Evolutionary conservation across 2,888 invertebrate species (phyloP).

Genomic region (Myopa tessellatipennis): DNA sequence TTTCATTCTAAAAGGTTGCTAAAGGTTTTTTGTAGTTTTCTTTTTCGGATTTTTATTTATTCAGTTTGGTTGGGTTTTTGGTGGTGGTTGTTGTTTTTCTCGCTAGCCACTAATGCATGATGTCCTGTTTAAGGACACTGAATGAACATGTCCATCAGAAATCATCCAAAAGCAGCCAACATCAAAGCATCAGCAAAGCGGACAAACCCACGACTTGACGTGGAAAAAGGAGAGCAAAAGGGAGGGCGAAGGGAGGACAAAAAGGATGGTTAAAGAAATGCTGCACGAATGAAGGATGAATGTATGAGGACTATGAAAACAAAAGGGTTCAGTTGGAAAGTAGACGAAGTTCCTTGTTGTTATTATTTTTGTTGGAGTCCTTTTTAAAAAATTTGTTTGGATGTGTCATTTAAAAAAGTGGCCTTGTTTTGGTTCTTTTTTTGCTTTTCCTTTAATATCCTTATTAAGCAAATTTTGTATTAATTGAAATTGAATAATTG

Average conservation of each 20-base stretch:
- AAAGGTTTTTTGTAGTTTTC: not conserved
- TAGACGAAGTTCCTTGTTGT: not conserved
- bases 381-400: not conserved
- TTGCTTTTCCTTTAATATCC: not conserved
- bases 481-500: constrained; percentile 24
- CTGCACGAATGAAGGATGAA: not conserved
- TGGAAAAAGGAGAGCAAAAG: not conserved
- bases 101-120: not conserved
- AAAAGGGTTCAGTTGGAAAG: not conserved
- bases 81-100: not conserved
- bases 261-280: not conserved
- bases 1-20: no score
- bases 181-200: not conserved
- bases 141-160: constrained; percentile 1
- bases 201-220: not conserved
- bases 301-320: not conserved
- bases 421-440: not conserved
- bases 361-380: not conserved
- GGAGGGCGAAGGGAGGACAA: not conserved
- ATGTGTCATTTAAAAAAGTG: not conserved
- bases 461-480: not conserved
- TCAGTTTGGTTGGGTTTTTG: no score
- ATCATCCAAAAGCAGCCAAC: not conserved
- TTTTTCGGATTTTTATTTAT: not conserved
- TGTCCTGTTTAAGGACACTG: constrained; percentile 5